phyloP scores from a whole-genome alignment of 2,113 vertebrate species.

The Cryptoleucopteryx plumbea region DNA sequence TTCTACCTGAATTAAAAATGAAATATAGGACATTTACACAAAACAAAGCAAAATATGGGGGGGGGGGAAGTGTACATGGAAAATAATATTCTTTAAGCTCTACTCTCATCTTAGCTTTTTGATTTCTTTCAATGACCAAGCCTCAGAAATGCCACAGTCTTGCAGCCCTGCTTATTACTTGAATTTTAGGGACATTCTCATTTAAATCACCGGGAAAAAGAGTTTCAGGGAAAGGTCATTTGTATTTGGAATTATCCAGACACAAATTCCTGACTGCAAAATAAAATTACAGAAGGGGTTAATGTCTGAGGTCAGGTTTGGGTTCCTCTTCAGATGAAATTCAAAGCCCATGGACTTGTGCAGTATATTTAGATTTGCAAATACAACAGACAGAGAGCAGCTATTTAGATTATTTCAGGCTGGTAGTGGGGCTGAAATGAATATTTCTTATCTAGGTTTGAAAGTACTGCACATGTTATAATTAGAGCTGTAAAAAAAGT shows the following conservation, averaged over 20 bases:
- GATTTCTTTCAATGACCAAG: background rate
- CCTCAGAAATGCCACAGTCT: background rate
- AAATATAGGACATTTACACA: background rate
- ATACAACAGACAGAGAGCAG: background rate
- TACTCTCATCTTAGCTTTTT: background rate
- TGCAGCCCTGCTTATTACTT: background rate
- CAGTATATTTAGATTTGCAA: background rate
- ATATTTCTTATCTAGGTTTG: background rate
- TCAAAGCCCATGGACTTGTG: background rate
- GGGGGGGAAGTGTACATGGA: background rate
- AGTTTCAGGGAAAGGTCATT: background rate
- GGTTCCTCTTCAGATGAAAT: background rate
- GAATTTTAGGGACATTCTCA: background rate
- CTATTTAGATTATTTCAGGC: background rate
- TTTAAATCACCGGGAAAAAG: background rate
- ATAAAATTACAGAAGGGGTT: background rate
- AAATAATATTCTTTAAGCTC: background rate
- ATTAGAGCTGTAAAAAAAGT: background rate
- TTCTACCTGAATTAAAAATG: background rate
- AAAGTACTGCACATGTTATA: background rate
- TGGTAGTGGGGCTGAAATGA: background rate
- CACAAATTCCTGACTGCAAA: background rate
- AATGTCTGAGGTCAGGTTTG: background rate
- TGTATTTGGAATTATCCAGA: background rate
- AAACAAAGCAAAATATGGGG: background rate